A percentile compares a stretch with the other conserved stretches of the same genome.
phyloP scores from a whole-genome alignment of 2,888 invertebrate genomes.

The Cerastis leucographa region DNA sequence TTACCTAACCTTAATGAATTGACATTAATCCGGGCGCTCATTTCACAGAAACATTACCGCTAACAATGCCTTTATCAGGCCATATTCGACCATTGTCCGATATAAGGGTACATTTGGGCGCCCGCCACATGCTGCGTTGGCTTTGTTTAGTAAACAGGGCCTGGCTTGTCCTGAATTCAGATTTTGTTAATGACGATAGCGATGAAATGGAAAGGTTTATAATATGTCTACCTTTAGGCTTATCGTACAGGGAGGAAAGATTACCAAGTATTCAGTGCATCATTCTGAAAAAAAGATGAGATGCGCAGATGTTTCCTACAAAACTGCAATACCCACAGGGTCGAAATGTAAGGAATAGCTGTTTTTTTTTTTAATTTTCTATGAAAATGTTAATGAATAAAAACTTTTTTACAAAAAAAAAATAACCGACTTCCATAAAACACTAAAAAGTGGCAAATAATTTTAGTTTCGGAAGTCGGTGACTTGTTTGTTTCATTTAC shows the following conservation, averaged over 20 bases:
- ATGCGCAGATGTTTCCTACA: too few relatives aligned
- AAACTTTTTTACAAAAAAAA: too few relatives aligned
- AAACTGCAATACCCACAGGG: too few relatives aligned
- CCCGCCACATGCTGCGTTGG: slow-evolving; percentile 34
- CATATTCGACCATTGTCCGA: slow-evolving; percentile 41
- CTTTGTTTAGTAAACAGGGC: slow-evolving; percentile 30
- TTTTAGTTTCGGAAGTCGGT: too few relatives aligned
- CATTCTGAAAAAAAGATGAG: too few relatives aligned
- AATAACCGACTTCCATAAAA: too few relatives aligned
- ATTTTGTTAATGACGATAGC: neutral
- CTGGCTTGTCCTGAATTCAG: slow-evolving; percentile 23
- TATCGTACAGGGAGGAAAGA: neutral
- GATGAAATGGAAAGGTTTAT: neutral
- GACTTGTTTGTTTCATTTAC: too few relatives aligned
- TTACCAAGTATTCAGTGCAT: too few relatives aligned
- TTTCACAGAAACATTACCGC: slow-evolving; percentile 43
- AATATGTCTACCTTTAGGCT: neutral
- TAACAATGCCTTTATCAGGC: slow-evolving; percentile 36
- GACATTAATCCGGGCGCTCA: slow-evolving; percentile 39
- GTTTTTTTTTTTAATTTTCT: too few relatives aligned
- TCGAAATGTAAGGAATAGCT: too few relatives aligned
- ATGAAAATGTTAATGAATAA: too few relatives aligned
- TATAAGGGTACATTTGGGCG: slow-evolving; percentile 1
- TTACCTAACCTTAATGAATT: slow-evolving; percentile 39
- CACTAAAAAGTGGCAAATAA: too few relatives aligned